Percentiles rank a stretch among this genome's conserved stretches.
phyloP scores from a whole-genome alignment of 1,140 invertebrate species.

The Palaemon carinicauda region DNA sequence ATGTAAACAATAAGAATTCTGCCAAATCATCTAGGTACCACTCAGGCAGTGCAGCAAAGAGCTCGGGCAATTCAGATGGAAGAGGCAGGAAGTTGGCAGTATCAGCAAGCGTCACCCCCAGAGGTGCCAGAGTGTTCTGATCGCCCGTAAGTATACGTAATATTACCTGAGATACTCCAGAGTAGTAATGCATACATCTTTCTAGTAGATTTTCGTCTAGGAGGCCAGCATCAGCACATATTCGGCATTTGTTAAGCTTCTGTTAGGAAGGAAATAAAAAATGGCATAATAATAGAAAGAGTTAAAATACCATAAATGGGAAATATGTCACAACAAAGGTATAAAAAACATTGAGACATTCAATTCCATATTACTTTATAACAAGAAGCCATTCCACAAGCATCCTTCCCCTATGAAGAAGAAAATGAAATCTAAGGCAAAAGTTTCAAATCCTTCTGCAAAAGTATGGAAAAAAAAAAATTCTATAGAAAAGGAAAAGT shows the following conservation, averaged over 20 bases:
- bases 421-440: no score
- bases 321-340: background rate
- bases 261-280: constrained; percentile 60
- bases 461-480: no score
- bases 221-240: constrained; percentile 86
- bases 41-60: constrained; percentile 90
- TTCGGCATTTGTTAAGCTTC: constrained; percentile 73
- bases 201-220: constrained; percentile 82
- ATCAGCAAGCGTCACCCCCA: constrained; percentile 55
- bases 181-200: constrained; percentile 85
- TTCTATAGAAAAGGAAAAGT: no score
- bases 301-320: background rate
- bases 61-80: constrained; percentile 57
- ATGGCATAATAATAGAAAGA: no score
- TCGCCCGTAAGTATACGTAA: constrained; percentile 60
- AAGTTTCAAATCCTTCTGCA: no score
- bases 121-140: constrained; percentile 28
- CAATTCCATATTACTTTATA: no score
- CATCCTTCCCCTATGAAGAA: no score
- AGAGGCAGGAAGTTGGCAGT: constrained; percentile 62
- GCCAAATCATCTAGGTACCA: constrained; percentile 97
- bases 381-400: no score
- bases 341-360: no score
- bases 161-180: constrained; percentile 82
- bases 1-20: constrained; percentile 89